Base-by-base conservation (phyloP, 2,113 vertebrate species). In the Pelodiscus sinensis region DNA sequence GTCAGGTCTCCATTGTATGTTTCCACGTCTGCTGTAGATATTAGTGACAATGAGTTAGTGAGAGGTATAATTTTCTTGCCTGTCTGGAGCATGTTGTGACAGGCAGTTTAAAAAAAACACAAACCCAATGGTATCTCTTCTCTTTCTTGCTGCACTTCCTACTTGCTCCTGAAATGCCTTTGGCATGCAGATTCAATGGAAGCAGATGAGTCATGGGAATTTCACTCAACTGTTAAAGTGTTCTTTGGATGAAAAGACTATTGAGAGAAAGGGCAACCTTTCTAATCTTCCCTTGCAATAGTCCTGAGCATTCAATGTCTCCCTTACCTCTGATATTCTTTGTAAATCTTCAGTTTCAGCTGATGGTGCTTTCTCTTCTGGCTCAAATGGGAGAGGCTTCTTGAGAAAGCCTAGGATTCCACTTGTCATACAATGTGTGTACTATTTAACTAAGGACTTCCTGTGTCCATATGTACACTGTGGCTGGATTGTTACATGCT, bases 41-140 rank as follows among this genome's bases (percentile, higher is more conserved):
- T 86, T 89, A 79, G 13, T 85, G 58, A 83, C 13, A 79, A 60
- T 86, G n/a, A 83, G 22, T 89, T 78, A 82, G 54, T 86, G 88
- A 90, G 94, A 90, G 62, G 92, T 78, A 95, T 86, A 75, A 81
- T 90, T 84, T 71, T 94, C 18, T 78, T 89, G 75, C 62, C 65
- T 89, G 14, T 79, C 50, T 77, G 79, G 35, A 58, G 44, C 31
- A 82, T 31, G n/a, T 73, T 93, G 79, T 75, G 82, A 57, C 85
- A 93, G 86, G 90, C 51, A 58, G 79, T 75, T 35, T 82, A 35
- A 68, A 35, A 71, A 71, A 68, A 38, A 6, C 7, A 60, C 55
- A 79, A 54, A 51, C 50, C 71, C 92, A 83, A 87, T 90, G 54
- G 86, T 90, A 22, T 88, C 3, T 83, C 65, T 92, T 79, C 80